Conservation (phyloP, 2,888 invertebrate species). For the Diabrotica balteata region DNA sequence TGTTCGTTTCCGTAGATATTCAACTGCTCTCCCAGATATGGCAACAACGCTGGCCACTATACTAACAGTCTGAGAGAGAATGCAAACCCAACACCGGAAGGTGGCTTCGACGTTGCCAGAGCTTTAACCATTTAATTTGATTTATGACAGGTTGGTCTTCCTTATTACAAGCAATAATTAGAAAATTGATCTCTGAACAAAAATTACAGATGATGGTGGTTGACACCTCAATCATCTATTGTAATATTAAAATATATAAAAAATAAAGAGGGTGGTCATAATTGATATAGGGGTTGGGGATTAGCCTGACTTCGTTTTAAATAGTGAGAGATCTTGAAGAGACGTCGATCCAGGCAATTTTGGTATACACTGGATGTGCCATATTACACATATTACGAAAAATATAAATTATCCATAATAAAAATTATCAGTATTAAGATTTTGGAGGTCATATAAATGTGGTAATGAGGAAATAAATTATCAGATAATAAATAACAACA, state of each 20-base stretch:
- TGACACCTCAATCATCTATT: neutral
- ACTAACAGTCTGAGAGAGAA: slow-evolving; percentile 26
- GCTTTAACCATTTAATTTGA: slow-evolving; percentile 29
- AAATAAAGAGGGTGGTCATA: no score
- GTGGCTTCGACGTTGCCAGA: slow-evolving; percentile 27
- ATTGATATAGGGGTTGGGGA: no score
- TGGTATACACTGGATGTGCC: no score
- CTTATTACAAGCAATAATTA: slow-evolving; percentile 30
- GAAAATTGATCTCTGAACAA: slow-evolving; percentile 25
- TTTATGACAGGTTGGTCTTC: slow-evolving; percentile 32
- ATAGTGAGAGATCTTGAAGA: no score
- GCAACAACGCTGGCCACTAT: slow-evolving; percentile 12
- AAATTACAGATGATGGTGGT: slow-evolving; percentile 17
- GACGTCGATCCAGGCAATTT: no score
- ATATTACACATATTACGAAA: no score
- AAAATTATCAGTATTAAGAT: neutral
- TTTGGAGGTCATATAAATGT: neutral
- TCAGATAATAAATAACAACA: no score
- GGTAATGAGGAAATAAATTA: neutral
- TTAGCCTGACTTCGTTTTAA: no score
- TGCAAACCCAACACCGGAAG: slow-evolving; percentile 32
- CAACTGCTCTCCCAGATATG: neutral
- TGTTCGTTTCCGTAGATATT: no score
- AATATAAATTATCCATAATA: no score
- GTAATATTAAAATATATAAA: no score